A percentile compares a stretch with the other conserved stretches of the same genome.
These are phyloP conservation scores for Euura lappo DNA, from an alignment of 1,140 invertebrate genomes.

Conservation along the genomic window DNA sequence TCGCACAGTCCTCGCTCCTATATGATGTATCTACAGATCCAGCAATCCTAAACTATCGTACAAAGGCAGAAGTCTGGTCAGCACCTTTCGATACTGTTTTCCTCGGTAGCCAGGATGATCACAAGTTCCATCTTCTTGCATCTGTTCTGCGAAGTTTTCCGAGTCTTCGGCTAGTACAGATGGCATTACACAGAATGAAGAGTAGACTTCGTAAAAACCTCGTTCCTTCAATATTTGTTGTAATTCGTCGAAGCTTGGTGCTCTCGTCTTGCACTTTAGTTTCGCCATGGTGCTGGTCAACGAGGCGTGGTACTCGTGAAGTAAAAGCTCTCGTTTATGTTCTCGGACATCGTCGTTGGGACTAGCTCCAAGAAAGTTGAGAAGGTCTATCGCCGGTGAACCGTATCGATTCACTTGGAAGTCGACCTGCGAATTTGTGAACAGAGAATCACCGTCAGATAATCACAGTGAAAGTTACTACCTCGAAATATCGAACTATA, in stretches of 20 bases:
- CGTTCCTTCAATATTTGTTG: neutral
- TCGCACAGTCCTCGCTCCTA: neutral
- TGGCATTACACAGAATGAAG: no score
- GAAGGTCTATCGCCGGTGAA: constrained; percentile 44
- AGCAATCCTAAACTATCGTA: constrained; percentile 41
- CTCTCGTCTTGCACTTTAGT: neutral
- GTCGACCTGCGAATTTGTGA: constrained; percentile 33
- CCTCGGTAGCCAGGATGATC: constrained; percentile 29
- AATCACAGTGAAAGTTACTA: no score
- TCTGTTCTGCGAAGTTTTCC: constrained; percentile 39
- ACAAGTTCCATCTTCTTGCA: constrained; percentile 22
- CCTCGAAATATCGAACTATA: no score
- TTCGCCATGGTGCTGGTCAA: neutral
- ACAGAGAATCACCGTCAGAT: no score
- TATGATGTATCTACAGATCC: constrained; percentile 28
- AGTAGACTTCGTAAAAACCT: neutral
- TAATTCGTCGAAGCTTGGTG: neutral
- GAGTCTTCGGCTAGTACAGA: constrained; percentile 13
- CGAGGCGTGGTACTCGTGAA: neutral
- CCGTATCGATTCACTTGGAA: constrained; percentile 42
- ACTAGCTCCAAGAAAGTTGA: constrained; percentile 41
- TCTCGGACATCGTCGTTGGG: neutral
- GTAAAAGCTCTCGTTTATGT: neutral
- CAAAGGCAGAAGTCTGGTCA: constrained; percentile 37
- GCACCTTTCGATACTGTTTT: constrained; percentile 24